These are phyloP conservation scores for Acanthis flammea DNA, from an alignment of 2,797 vertebrate genomes.

Conservation along the genomic window DNA sequence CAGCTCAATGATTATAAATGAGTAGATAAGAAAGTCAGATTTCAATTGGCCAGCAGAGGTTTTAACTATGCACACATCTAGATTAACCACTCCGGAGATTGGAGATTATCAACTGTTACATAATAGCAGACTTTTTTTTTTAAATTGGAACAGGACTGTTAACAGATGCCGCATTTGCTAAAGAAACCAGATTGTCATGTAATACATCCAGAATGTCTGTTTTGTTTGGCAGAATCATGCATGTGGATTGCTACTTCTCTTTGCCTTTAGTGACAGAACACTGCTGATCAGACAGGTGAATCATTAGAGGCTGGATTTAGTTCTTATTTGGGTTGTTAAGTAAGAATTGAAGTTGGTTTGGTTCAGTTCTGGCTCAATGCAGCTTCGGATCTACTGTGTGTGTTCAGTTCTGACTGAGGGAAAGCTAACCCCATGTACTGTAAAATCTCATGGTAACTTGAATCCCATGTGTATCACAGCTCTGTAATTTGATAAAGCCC, in stretches of 20 bases:
- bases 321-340: background rate
- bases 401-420: background rate
- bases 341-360: background rate
- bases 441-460: background rate
- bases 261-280: background rate
- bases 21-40: background rate
- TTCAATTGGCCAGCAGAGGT: background rate
- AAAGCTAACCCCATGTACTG: background rate
- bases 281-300: background rate
- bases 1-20: background rate
- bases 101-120: background rate
- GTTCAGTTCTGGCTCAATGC: background rate
- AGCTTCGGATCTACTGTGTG: background rate
- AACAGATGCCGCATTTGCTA: slow-evolving; percentile 8
- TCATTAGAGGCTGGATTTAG: background rate
- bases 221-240: background rate
- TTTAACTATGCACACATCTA: background rate
- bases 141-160: slow-evolving; percentile 1
- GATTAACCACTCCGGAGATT: background rate
- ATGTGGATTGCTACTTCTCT: background rate
- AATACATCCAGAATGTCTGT: background rate
- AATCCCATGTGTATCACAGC: background rate
- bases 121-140: background rate
- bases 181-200: background rate
- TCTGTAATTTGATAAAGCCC: background rate